Evolutionary conservation across 2,888 invertebrate genomes (phyloP).

Genomic region (Volucella inflata): DNA sequence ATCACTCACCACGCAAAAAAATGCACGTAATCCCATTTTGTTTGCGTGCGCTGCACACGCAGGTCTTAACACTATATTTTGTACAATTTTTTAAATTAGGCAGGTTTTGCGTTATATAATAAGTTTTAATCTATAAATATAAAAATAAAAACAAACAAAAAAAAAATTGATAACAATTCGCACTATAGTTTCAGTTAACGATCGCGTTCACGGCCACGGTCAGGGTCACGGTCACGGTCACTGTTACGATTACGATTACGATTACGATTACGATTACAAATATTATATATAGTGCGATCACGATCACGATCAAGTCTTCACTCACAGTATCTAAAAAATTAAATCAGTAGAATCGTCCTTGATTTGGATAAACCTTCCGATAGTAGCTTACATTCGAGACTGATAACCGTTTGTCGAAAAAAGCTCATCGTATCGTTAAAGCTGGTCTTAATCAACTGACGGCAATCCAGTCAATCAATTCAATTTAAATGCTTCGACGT

Average conservation of each 20-base stretch:
- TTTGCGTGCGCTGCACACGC: not conserved
- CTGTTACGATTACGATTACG: too few species aligned
- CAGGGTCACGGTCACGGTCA: not conserved
- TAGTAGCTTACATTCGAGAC: conserved; percentile 37
- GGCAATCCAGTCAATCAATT: conserved; percentile 20
- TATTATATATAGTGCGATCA: too few species aligned
- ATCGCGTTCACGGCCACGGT: not conserved
- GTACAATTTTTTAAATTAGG: not conserved
- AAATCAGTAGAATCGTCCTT: conserved; percentile 31
- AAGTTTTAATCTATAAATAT: not conserved
- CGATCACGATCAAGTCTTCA: conserved; percentile 9
- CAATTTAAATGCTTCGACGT: conserved; percentile 54
- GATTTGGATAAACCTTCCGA: conserved; percentile 21
- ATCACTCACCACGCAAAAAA: conserved; percentile 50
- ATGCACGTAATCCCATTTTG: conserved; percentile 33
- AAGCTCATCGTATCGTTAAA: conserved; percentile 54
- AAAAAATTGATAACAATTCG: too few species aligned
- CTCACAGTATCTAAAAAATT: not conserved
- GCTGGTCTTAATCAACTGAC: conserved; percentile 58
- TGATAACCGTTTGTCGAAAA: conserved; percentile 36
- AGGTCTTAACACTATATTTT: not conserved
- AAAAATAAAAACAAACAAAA: not conserved
- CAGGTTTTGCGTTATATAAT: not conserved
- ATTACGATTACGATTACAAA: too few species aligned
- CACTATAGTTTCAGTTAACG: conserved; percentile 1